Evolutionary conservation across 2,797 vertebrate species (phyloP), one percentile per base, ranked within the genome.

Genomic region (Sebastes baramenuke): DNA sequence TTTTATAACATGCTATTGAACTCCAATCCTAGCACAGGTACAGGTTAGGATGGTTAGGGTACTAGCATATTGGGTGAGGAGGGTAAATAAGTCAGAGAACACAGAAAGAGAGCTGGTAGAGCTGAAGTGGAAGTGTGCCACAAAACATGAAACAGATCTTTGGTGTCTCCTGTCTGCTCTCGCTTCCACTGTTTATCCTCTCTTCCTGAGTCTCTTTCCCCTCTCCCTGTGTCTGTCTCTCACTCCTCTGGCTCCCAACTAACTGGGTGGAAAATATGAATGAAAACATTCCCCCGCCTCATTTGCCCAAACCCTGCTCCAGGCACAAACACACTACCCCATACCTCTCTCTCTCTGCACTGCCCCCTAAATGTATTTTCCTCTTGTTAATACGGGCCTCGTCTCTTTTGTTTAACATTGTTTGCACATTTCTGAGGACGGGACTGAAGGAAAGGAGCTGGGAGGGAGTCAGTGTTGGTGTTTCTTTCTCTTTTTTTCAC

Each of bases 211-310:
- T 36, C 29, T 78, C 72, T 65, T 12, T 4, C 77, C 70, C 82
- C 16, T 83, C 58, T 77, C 65, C 5, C 83, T 69, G 64, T 64
- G n/a, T 75, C 81, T 42, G 65, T 75, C 49, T 85, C 68, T 81
- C 71, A 65, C 86, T 67, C 58, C 77, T 75, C 77, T 85, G 88
- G 77, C 81, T 89, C 84, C 61, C 77, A 80, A 87, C 87, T 92
- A 91, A 93, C 89, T 92, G 90, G 88, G 81, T 93, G 92, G 93
- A 94, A 94, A 94, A 94, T 94, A 93, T 95, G 93, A 95, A 95
- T 95, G 94, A 94, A 95, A 93, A 90, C 92, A 91, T 75, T 76
- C 83, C 82, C 76, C 79, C 8, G 32, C 77, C 80, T 72, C 27
- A 56, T 85, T 87, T 81, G 70, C 81, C 84, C 88, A 84, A 79